Evolutionary conservation across 92 coral and sea anemone genomes (phyloP).

Genomic region (Muricea muricata): DNA sequence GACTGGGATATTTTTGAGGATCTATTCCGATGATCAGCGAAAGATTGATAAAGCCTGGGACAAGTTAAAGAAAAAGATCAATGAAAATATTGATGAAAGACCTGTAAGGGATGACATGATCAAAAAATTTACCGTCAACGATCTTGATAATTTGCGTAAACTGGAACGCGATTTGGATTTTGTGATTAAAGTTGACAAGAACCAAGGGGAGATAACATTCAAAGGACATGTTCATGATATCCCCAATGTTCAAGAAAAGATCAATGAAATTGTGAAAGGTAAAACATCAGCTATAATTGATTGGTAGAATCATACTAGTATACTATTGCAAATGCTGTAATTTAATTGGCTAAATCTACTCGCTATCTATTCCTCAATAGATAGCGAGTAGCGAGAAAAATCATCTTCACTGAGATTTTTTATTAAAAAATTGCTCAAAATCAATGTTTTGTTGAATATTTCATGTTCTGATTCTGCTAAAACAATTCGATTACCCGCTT

Average conservation of each 20-base stretch:
- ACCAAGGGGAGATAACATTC: neutral
- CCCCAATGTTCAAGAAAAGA: neutral
- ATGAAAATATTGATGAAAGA: neutral
- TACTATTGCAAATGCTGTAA: too few species aligned
- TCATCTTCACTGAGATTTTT: too few species aligned
- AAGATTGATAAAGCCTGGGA: conserved; percentile 24
- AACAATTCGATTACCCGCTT: too few species aligned
- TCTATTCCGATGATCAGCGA: neutral
- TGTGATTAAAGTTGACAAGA: neutral
- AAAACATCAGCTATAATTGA: too few species aligned
- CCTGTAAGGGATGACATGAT: neutral
- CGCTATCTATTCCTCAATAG: too few species aligned
- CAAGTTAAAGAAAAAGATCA: neutral
- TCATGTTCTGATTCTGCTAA: too few species aligned
- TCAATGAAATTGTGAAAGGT: too few species aligned
- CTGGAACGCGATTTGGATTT: neutral
- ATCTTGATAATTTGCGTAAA: neutral
- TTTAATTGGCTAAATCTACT: too few species aligned
- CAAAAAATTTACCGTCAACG: neutral
- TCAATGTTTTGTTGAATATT: neutral
- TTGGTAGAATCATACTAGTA: too few species aligned
- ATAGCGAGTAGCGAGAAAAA: too few species aligned
- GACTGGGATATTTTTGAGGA: neutral
- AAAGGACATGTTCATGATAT: conserved; percentile 11
- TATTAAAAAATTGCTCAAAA: too few species aligned